A percentile compares a stretch with the other conserved stretches of the same genome.
Conservation (phyloP, 2,888 invertebrate species). For the Chalcosyrphus nemorum region DNA sequence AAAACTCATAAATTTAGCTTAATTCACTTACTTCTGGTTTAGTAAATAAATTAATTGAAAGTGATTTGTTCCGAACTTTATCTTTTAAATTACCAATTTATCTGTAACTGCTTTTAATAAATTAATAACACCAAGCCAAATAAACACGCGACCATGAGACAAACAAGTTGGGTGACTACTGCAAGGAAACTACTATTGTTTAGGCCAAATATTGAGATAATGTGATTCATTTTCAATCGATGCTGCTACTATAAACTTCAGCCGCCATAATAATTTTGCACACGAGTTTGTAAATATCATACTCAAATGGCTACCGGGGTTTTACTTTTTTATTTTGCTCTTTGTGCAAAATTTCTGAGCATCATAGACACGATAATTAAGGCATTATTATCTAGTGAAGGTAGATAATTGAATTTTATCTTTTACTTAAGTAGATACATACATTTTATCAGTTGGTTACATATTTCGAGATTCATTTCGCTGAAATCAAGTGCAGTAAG, state of each 20-base stretch:
- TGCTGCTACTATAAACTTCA: not conserved
- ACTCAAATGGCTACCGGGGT: not conserved
- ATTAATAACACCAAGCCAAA: not conserved
- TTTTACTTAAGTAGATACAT: too few relatives aligned
- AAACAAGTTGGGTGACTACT: not conserved
- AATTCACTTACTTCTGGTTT: too few relatives aligned
- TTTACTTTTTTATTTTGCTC: not conserved
- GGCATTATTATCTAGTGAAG: not conserved
- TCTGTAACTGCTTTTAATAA: too few relatives aligned
- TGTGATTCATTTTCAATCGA: not conserved
- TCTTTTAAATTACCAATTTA: not conserved
- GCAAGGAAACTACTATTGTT: not conserved
- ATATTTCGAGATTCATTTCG: too few relatives aligned
- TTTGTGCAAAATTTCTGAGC: not conserved
- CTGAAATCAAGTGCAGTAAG: too few relatives aligned
- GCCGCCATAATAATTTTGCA: slow-evolving; percentile 13
- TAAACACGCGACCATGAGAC: not conserved
- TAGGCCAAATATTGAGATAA: not conserved
- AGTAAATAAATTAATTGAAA: too few relatives aligned
- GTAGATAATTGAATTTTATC: not conserved
- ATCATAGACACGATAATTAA: not conserved
- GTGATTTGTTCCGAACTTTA: not conserved
- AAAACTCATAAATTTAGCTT: too few relatives aligned
- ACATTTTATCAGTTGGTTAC: too few relatives aligned
- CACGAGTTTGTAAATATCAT: slow-evolving; percentile 3